Evolutionary conservation across 2,888 invertebrate species (phyloP).

Genomic region (Cordylochernes scorpioides): DNA sequence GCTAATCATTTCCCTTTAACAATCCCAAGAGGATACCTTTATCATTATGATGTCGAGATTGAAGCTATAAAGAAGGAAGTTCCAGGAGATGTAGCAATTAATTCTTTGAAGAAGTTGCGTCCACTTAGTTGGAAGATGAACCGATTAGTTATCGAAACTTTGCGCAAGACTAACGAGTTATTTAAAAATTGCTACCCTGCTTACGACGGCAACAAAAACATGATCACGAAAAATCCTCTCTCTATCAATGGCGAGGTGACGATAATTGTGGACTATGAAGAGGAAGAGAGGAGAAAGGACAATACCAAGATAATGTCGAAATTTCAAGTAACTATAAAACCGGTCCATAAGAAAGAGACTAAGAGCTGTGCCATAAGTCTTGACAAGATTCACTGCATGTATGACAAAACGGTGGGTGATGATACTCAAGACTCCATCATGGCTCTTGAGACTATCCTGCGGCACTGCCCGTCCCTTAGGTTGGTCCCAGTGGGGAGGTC

Average conservation of each 20-base stretch:
- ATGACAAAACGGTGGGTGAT: background rate
- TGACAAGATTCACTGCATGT: constrained; percentile 2
- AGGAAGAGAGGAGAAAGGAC: constrained; percentile 2
- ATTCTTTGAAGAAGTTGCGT: constrained; percentile 1
- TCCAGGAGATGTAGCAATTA: background rate
- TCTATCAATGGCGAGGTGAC: constrained; percentile 14
- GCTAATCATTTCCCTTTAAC: too few species aligned
- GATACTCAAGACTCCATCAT: constrained; percentile 3
- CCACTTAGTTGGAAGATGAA: constrained; percentile 21
- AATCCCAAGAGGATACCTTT: too few species aligned
- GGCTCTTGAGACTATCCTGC: constrained; percentile 5
- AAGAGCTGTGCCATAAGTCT: constrained; percentile 2
- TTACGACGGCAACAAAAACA: constrained; percentile 29
- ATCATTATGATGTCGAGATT: constrained; percentile 1
- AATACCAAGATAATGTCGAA: constrained; percentile 1
- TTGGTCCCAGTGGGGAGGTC: constrained; percentile 6
- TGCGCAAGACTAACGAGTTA: constrained; percentile 18
- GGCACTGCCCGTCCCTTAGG: constrained; percentile 2
- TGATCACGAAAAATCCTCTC: constrained; percentile 28
- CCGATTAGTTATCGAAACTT: constrained; percentile 24
- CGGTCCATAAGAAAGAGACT: constrained; percentile 5
- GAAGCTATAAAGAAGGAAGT: background rate
- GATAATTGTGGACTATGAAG: background rate
- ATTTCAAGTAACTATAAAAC: constrained; percentile 6
- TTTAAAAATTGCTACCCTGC: constrained; percentile 23